These are phyloP conservation scores for Crotophaga sulcirostris DNA, from an alignment of 2,113 vertebrate genomes.

Conservation along the genomic window DNA sequence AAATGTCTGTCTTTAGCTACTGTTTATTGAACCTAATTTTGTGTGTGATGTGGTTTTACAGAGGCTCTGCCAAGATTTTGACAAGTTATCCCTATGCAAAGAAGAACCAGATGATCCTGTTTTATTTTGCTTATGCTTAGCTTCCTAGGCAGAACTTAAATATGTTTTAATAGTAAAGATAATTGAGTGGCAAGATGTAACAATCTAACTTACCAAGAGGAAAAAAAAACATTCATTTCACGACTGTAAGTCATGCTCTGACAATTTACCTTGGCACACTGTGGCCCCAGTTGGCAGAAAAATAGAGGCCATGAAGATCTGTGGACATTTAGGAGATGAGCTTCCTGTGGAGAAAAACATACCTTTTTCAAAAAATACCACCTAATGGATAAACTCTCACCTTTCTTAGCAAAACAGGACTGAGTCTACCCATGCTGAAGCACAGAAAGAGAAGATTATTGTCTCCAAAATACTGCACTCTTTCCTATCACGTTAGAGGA, in stretches of 20 bases:
- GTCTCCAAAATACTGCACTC: neutral
- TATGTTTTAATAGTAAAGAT: neutral
- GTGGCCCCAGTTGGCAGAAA: fast-evolving
- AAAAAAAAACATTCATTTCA: neutral
- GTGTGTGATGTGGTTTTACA: slow-evolving; percentile 33
- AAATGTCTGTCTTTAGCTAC: neutral
- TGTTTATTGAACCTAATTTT: slow-evolving; percentile 7
- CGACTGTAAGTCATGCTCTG: neutral
- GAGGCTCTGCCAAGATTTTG: neutral
- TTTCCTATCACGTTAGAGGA: neutral
- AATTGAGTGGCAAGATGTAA: neutral
- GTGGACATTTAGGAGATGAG: neutral
- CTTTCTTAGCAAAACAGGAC: neutral
- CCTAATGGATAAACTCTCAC: neutral
- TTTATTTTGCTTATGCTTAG: slow-evolving; percentile 24
- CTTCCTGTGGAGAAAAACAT: neutral
- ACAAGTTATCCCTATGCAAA: neutral
- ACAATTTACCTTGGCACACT: neutral
- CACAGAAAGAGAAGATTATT: neutral
- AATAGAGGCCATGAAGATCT: neutral
- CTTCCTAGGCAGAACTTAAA: neutral
- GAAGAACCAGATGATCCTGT: slow-evolving; percentile 49
- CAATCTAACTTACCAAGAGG: neutral
- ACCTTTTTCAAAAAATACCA: neutral
- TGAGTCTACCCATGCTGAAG: neutral